A percentile compares a stretch with the other conserved stretches of the same genome.
These are phyloP conservation scores for Mythimna lalbum DNA, from an alignment of 2,888 invertebrate genomes.

Conservation along the genomic window DNA sequence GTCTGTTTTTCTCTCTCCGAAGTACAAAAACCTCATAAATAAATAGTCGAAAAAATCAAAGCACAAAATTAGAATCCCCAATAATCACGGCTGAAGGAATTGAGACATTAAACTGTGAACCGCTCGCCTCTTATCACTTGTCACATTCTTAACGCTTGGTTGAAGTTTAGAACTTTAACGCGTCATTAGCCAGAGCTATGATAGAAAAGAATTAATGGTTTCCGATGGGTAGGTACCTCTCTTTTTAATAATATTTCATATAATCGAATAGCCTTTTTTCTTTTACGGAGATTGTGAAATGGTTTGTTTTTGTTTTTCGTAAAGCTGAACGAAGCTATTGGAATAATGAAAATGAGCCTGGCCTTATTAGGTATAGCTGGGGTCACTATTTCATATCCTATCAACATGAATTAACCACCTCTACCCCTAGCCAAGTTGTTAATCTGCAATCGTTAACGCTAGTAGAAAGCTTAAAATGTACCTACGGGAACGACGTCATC, in stretches of 20 bases:
- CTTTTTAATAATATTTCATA: slow-evolving; percentile 56
- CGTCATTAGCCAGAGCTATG: slow-evolving; percentile 81
- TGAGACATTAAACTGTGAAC: slow-evolving; percentile 23
- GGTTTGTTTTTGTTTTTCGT: neutral
- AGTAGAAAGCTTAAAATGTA: no score
- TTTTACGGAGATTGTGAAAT: neutral
- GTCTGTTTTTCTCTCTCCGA: no score
- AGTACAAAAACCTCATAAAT: neutral
- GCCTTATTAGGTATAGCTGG: no score
- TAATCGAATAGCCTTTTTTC: slow-evolving; percentile 36
- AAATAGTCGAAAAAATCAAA: neutral
- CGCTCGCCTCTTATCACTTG: slow-evolving; percentile 60
- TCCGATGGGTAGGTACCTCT: slow-evolving; percentile 59
- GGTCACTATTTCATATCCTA: no score
- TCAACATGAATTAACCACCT: no score
- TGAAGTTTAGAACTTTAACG: slow-evolving; percentile 83
- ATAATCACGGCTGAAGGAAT: slow-evolving; percentile 30
- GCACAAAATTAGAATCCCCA: slow-evolving; percentile 15
- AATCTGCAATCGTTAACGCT: no score
- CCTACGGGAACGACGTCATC: no score
- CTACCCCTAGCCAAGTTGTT: no score
- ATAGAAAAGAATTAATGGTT: slow-evolving; percentile 75
- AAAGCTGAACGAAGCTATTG: no score
- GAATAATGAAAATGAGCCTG: no score
- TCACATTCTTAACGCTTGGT: slow-evolving; percentile 69